These are phyloP conservation scores for Phocoena phocoena DNA, from an alignment of 2,113 vertebrate species.

Conservation along the genomic window DNA sequence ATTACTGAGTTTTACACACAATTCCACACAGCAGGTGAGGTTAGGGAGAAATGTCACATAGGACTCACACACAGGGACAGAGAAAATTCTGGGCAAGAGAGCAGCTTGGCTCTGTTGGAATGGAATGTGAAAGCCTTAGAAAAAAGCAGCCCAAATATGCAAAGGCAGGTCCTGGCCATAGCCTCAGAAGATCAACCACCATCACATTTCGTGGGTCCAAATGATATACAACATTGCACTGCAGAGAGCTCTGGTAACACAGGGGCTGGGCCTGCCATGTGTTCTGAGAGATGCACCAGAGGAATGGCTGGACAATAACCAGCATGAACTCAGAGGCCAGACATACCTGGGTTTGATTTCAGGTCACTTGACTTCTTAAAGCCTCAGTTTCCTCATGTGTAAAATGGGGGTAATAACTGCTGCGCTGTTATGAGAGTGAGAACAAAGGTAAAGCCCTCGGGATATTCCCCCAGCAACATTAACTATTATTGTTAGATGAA, in stretches of 20 bases:
- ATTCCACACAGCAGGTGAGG: fast-evolving
- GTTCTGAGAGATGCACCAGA: not conserved
- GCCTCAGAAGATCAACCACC: not conserved
- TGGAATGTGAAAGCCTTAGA: not conserved
- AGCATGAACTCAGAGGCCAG: not conserved
- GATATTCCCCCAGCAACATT: not conserved
- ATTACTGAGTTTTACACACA: not conserved
- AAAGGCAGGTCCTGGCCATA: not conserved
- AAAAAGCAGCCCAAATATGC: too few species aligned
- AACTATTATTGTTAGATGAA: not conserved
- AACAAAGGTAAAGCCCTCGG: not conserved
- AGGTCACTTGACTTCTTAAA: not conserved
- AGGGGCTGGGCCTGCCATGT: not conserved
- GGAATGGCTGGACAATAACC: not conserved
- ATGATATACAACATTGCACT: not conserved
- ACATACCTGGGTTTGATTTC: not conserved
- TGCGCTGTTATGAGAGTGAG: not conserved
- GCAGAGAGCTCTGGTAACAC: not conserved
- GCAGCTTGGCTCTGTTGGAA: not conserved
- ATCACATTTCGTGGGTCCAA: not conserved
- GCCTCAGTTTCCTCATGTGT: not conserved
- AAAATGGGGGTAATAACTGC: not conserved
- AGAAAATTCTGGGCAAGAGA: not conserved
- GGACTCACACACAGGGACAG: not conserved
- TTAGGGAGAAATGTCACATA: not conserved